Evolutionary conservation across 2,888 invertebrate genomes (phyloP).

Genomic region (Gastrophysa polygoni): DNA sequence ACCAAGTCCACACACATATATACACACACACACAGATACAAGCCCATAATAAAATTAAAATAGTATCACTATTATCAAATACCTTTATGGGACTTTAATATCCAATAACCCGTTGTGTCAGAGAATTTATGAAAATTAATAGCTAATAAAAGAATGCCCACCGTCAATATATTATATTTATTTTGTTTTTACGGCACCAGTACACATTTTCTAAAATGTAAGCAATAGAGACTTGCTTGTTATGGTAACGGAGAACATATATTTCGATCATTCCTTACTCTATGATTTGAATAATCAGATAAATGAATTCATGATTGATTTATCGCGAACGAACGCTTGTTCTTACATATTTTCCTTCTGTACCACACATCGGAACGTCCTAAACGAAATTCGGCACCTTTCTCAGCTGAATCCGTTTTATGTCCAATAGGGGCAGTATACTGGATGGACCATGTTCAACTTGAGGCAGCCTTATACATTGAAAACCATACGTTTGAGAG

Average conservation of each 20-base stretch:
- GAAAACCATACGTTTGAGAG: no score
- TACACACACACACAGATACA: conserved; percentile 11
- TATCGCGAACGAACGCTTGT: neutral
- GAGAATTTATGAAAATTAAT: conserved; percentile 48
- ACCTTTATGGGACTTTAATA: conserved; percentile 45
- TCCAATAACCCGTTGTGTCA: conserved; percentile 45
- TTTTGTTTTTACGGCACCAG: conserved; percentile 33
- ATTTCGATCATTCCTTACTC: conserved; percentile 19
- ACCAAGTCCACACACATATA: conserved; percentile 10
- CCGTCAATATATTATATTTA: conserved; percentile 40
- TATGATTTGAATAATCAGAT: conserved; percentile 2
- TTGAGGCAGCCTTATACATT: no score
- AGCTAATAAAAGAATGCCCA: conserved; percentile 44
- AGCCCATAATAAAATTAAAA: conserved; percentile 38
- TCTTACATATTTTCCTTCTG: no score
- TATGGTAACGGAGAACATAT: conserved; percentile 19
- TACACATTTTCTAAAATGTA: conserved; percentile 29
- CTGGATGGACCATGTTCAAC: no score
- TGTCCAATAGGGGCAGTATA: no score
- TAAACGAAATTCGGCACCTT: no score
- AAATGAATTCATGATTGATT: neutral
- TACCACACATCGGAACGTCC: no score
- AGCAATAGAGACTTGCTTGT: conserved; percentile 22
- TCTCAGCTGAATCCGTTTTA: no score
- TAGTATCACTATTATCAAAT: conserved; percentile 45